Evolutionary conservation across 2,113 vertebrate genomes (phyloP).

Genomic region (Actenoides hombroni): DNA sequence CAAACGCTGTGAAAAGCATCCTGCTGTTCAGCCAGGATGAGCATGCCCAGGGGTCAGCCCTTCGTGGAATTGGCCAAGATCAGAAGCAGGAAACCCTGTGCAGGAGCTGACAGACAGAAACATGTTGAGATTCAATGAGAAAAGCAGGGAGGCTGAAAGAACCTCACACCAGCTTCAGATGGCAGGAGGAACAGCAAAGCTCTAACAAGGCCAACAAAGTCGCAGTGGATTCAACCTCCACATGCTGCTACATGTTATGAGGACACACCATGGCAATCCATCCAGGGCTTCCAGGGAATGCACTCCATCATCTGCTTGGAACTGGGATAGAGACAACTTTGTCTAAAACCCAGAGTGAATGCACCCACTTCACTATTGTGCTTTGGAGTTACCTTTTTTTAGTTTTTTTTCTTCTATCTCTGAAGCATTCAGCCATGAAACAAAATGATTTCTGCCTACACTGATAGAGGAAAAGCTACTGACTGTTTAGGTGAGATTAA

Average conservation of each 20-base stretch:
- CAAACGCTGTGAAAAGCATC: neutral
- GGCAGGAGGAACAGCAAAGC: neutral
- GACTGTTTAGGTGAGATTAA: conserved; percentile 26
- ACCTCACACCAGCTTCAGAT: neutral
- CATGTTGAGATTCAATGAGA: fast-evolving
- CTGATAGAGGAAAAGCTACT: neutral
- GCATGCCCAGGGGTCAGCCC: fast-evolving
- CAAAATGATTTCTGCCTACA: neutral
- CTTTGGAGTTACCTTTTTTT: neutral
- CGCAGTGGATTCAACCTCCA: neutral
- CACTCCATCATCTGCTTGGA: neutral
- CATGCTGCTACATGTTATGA: fast-evolving
- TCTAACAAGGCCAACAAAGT: neutral
- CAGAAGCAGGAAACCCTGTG: neutral
- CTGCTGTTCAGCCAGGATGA: neutral
- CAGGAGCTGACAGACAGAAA: neutral
- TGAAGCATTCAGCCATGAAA: neutral
- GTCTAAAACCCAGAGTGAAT: neutral
- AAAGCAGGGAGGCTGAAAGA: neutral
- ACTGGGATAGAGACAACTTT: neutral
- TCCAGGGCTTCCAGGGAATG: neutral
- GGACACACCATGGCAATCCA: neutral
- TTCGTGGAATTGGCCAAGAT: neutral
- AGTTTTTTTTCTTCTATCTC: fast-evolving
- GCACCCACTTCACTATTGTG: neutral